phyloP scores from a whole-genome alignment of 2,888 invertebrate genomes.

The Tetheella fluctuosa region DNA sequence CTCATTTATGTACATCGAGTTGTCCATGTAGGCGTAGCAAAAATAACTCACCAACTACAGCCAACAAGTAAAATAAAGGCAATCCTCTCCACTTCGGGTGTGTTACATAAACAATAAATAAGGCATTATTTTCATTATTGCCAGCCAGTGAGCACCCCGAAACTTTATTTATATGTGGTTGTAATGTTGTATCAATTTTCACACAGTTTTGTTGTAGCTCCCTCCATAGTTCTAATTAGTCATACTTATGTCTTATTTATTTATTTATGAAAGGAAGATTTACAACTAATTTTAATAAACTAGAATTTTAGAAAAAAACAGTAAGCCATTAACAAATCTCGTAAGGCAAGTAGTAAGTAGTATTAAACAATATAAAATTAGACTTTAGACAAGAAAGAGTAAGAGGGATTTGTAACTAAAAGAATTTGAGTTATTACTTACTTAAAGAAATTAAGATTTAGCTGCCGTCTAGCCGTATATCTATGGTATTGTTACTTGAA shows the following conservation, averaged over 20 bases:
- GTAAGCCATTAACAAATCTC: no score
- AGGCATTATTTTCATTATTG: slow-evolving; percentile 1
- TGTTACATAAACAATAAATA: background rate
- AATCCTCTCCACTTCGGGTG: slow-evolving; percentile 1
- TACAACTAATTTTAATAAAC: no score
- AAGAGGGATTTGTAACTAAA: no score
- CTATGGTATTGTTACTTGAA: background rate
- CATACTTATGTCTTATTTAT: no score
- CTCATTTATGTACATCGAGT: background rate
- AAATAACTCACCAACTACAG: background rate
- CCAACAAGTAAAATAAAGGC: slow-evolving; percentile 7
- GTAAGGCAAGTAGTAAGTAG: no score
- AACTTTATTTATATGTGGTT: background rate
- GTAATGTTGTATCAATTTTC: background rate
- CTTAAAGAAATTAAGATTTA: no score
- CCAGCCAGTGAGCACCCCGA: background rate
- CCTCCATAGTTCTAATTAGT: background rate
- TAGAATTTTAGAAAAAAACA: no score
- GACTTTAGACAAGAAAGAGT: no score
- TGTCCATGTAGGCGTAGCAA: background rate
- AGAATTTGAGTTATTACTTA: no score
- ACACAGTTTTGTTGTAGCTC: background rate
- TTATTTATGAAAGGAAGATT: no score
- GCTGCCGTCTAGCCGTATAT: no score
- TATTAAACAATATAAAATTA: no score